These are phyloP conservation scores for Kryphioiulus occultus DNA, from an alignment of 2,888 invertebrate species.

Conservation along the genomic window DNA sequence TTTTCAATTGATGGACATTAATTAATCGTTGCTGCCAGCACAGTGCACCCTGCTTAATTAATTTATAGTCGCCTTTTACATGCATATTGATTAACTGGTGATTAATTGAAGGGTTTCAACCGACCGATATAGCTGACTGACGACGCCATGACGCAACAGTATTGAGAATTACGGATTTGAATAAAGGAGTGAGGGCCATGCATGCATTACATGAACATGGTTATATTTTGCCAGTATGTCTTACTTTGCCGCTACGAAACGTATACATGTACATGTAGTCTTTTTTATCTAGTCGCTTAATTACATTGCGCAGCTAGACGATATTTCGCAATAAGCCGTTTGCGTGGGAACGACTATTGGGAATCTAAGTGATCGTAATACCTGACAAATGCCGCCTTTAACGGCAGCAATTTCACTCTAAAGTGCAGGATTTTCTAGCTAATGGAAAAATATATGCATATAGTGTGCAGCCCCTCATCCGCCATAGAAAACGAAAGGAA, in stretches of 20 bases:
- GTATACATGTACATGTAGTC: no score
- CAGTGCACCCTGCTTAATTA: constrained; percentile 1
- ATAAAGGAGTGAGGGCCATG: background rate
- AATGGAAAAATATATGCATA: background rate
- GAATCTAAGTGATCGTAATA: constrained; percentile 26
- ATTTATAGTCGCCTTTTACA: constrained; percentile 31
- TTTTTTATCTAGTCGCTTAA: background rate
- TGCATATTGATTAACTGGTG: constrained; percentile 36
- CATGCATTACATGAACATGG: background rate
- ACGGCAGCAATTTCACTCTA: background rate
- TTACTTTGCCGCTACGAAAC: background rate
- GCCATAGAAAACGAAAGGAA: background rate
- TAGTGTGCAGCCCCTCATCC: background rate
- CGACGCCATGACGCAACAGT: background rate
- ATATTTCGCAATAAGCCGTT: background rate
- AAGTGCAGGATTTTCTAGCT: background rate
- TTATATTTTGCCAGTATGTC: no score
- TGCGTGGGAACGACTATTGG: background rate
- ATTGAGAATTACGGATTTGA: background rate
- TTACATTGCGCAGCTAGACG: background rate
- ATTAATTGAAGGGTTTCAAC: constrained; percentile 9
- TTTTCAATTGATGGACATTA: constrained; percentile 28
- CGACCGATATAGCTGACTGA: constrained; percentile 2
- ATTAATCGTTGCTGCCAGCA: constrained; percentile 10
- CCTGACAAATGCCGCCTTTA: constrained; percentile 18